Base-by-base conservation (phyloP, 2,888 invertebrate species). In the Lamellibrachia columna region DNA sequence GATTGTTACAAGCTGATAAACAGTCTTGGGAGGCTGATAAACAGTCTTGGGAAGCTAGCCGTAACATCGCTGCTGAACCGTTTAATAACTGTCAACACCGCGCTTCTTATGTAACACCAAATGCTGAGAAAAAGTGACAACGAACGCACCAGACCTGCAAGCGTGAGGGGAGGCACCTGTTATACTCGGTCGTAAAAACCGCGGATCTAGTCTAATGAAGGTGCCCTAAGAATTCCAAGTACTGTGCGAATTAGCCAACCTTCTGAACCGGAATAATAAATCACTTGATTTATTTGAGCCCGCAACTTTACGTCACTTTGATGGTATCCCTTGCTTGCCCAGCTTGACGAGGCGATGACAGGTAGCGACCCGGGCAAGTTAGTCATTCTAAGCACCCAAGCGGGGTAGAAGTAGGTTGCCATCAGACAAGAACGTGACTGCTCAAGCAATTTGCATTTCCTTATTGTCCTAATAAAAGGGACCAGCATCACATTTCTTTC, bases 211-310 rank as follows among this genome's bases (percentile, higher is more conserved):
- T 6, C 75, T 75, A 75, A 75, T 75, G 75, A 75, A 75, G 75
- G 75, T 75, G 22, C 75, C 75, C n/a, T 22, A 22, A 22, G 6
- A 75, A 22, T 75, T n/a, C n/a, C 15, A 58, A 75, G 75, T 75
- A n/a, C 75, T 75, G 75, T 75, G 75, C 75, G 75, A 75, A 75
- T 75, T 75, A 75, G 75, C 75, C 22, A 75, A 75, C 75, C 75
- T 75, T 75, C 75, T 75, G 75, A 75, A 75, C 75, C 75, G 15
- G 75, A 75, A 11, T 22, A 22, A 75, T 75, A 75, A 75, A 75
- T 75, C 75, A 75, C 22, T 75, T 75, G 75, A 75, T 75, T 75
- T 75, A 75, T 75, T 75, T 22, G 75, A 75, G 75, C 75, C 75
- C 75, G 75, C 75, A 75, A 75, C 15, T 75, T 15, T 75, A 75